Conservation (phyloP, 2,113 vertebrate species). For the Corythornis madagascariensis region DNA sequence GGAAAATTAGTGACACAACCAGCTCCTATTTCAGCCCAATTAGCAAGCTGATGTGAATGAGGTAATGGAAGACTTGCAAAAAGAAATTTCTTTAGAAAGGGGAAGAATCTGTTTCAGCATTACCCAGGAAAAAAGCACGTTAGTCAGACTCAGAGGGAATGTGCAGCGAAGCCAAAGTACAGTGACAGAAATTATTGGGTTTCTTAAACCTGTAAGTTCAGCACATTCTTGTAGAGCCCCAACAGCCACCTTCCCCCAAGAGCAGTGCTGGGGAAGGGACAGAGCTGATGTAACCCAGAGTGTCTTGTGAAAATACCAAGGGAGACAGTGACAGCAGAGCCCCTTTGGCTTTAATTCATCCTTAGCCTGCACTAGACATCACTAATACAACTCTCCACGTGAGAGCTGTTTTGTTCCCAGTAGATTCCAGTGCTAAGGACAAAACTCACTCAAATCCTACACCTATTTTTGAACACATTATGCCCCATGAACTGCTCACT, state of each 20-base stretch:
- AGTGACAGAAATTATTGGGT: background rate
- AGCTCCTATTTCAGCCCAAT: background rate
- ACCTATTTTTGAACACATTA: fast-evolving
- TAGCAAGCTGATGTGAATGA: background rate
- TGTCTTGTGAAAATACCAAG: background rate
- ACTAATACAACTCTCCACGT: background rate
- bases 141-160: background rate
- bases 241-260: background rate
- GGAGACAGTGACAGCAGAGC: background rate
- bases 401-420: background rate
- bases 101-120: background rate
- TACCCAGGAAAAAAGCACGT: background rate
- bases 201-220: background rate
- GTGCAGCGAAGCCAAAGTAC: background rate
- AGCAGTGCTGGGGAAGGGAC: background rate
- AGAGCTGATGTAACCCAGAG: background rate
- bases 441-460: background rate
- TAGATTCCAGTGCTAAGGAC: background rate
- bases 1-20: background rate
- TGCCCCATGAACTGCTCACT: fast-evolving
- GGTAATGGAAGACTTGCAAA: background rate
- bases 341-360: background rate
- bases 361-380: background rate
- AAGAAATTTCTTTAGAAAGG: background rate
- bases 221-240: background rate